These are phyloP conservation scores for Plectropomus leopardus DNA, from an alignment of 2,113 vertebrate genomes.

Conservation along the genomic window DNA sequence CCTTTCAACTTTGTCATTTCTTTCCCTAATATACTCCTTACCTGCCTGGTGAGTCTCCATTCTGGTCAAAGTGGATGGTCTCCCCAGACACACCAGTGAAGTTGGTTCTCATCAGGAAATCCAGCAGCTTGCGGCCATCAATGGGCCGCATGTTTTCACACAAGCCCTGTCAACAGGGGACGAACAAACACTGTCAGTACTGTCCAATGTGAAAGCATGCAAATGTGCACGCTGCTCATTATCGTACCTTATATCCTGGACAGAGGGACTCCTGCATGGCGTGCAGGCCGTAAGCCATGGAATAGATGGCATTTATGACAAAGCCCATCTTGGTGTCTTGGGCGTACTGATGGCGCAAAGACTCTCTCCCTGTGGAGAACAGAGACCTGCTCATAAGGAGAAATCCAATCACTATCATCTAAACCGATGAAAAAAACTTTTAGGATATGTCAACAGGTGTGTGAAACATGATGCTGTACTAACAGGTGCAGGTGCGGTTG, in stretches of 20 bases:
- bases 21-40: slow-evolving; percentile 56
- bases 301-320: slow-evolving; percentile 98
- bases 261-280: slow-evolving; percentile 94
- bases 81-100: slow-evolving; percentile 96
- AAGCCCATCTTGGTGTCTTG: slow-evolving; percentile 99
- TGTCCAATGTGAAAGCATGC: neutral
- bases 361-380: slow-evolving; percentile 88
- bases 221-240: neutral
- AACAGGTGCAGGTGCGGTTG: slow-evolving; percentile 96
- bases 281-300: slow-evolving; percentile 97
- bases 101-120: slow-evolving; percentile 97
- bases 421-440: neutral
- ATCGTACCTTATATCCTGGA: slow-evolving; percentile 86
- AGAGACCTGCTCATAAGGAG: slow-evolving; percentile 26
- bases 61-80: slow-evolving; percentile 94
- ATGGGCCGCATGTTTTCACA: slow-evolving; percentile 96
- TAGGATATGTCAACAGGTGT: neutral
- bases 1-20: neutral
- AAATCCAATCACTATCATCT: neutral
- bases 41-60: slow-evolving; percentile 98
- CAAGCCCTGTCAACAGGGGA: slow-evolving; percentile 82
- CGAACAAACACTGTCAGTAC: neutral
- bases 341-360: slow-evolving; percentile 92
- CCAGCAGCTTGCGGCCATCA: slow-evolving; percentile 93
- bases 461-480: slow-evolving; percentile 65